A percentile compares a stretch with the other conserved stretches of the same genome.
These are phyloP conservation scores for Creontiades dilutus DNA, from an alignment of 2,888 invertebrate genomes.

Conservation along the genomic window DNA sequence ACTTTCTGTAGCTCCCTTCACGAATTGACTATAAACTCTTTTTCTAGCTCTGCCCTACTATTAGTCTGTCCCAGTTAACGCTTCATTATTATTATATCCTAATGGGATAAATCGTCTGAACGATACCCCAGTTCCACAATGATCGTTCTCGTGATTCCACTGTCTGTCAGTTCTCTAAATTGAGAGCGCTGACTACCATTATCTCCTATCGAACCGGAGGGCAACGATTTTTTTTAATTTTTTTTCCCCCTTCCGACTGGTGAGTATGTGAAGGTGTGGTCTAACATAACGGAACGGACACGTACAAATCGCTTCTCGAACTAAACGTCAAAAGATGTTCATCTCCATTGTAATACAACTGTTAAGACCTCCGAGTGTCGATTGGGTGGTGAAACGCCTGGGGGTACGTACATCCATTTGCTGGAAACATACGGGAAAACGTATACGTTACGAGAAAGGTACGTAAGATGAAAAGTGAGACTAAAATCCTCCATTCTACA, in stretches of 20 bases:
- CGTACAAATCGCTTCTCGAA: neutral
- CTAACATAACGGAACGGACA: conserved; percentile 14
- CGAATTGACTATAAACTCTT: no score
- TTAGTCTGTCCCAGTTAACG: conserved; percentile 34
- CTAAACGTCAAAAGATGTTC: conserved; percentile 5
- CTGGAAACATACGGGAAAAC: no score
- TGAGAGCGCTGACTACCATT: conserved; percentile 31
- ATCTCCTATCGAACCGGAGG: conserved; percentile 28
- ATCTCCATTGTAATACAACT: neutral
- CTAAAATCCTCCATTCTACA: no score
- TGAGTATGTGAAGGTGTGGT: conserved; percentile 22
- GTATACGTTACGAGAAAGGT: no score
- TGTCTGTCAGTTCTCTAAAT: conserved; percentile 15
- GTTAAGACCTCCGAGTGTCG: neutral
- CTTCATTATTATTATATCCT: conserved; percentile 36
- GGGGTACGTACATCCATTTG: no score
- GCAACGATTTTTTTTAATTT: conserved; percentile 32
- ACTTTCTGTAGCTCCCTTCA: neutral
- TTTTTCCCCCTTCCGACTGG: neutral
- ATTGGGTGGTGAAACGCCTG: neutral
- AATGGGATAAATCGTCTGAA: conserved; percentile 20
- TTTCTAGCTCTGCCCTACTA: neutral
- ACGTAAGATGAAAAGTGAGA: no score
- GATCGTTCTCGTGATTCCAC: conserved; percentile 26
- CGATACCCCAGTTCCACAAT: conserved; percentile 19